A percentile compares a stretch with the other conserved stretches of the same genome.
Evolutionary conservation across 2,888 invertebrate species (phyloP).

Genomic region (Plagodis dolabraria): DNA sequence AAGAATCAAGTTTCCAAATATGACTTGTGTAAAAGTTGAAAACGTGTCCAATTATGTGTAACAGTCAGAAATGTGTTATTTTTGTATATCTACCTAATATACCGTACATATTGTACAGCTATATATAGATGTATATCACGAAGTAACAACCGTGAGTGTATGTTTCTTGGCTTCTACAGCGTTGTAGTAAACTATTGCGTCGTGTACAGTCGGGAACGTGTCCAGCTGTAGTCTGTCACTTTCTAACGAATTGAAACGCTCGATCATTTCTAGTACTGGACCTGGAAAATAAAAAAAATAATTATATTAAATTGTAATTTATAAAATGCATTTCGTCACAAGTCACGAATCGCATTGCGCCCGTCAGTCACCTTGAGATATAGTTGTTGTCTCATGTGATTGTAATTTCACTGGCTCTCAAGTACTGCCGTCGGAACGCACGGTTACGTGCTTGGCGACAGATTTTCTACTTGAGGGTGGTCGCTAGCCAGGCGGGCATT

Average conservation of each 20-base stretch:
- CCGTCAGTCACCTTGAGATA: too few species aligned
- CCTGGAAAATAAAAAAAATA: slow-evolving; percentile 63
- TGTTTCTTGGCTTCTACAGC: slow-evolving; percentile 53
- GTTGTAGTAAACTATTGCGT: slow-evolving; percentile 85
- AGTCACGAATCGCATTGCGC: too few species aligned
- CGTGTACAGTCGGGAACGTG: slow-evolving; percentile 89
- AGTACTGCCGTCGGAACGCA: too few species aligned
- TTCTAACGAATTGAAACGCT: slow-evolving; percentile 84
- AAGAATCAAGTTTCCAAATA: too few species aligned
- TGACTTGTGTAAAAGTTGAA: too few species aligned
- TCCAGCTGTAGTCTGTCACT: slow-evolving; percentile 80
- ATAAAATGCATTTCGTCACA: too few species aligned
- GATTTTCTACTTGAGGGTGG: too few species aligned
- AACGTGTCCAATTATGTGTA: background rate
- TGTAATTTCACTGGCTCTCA: too few species aligned
- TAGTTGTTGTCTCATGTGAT: too few species aligned
- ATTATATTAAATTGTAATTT: background rate
- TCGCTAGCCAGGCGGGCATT: too few species aligned
- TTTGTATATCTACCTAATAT: background rate
- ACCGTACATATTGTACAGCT: background rate
- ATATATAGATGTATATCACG: slow-evolving; percentile 39
- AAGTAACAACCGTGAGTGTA: slow-evolving; percentile 44
- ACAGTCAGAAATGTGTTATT: background rate
- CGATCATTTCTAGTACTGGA: slow-evolving; percentile 87
- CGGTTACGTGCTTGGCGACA: too few species aligned